Conservation (phyloP, 2,888 invertebrate species). For the Agrochola circellaris region DNA sequence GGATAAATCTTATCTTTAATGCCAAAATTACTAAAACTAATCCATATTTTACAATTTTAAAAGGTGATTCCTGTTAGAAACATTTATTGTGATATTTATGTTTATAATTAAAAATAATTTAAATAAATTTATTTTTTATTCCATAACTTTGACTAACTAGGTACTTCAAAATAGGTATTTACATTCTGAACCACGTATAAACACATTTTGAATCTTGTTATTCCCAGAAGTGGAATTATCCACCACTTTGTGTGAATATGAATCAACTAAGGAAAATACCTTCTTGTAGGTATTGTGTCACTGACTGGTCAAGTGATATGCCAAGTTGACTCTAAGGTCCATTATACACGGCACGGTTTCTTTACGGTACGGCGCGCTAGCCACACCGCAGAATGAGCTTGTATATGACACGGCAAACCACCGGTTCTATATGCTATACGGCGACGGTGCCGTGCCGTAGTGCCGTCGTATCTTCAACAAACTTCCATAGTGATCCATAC, state of each 20-base stretch:
- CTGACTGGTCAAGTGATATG: background rate
- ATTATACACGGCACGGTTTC: background rate
- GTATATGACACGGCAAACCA: background rate
- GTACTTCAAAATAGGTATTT: too few species aligned
- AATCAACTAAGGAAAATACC: constrained; percentile 14
- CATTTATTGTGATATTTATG: constrained; percentile 60
- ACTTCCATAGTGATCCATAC: background rate
- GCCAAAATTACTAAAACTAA: constrained; percentile 29
- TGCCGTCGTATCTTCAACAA: background rate
- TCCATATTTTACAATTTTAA: constrained; percentile 5
- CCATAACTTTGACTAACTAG: too few species aligned
- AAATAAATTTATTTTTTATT: constrained; percentile 6
- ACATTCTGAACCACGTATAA: background rate
- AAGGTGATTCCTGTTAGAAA: constrained; percentile 29
- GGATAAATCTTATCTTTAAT: constrained; percentile 1
- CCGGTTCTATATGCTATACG: background rate
- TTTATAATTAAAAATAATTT: constrained; percentile 52
- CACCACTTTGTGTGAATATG: background rate
- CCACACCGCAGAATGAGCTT: background rate
- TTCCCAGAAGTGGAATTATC: background rate
- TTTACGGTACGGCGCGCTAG: background rate
- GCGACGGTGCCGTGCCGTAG: background rate
- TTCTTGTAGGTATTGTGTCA: background rate
- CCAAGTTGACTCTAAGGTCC: background rate
- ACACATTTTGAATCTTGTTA: background rate